Evolutionary conservation across 2,113 vertebrate species (phyloP).

Genomic region (Hydrolagus affinis): DNA sequence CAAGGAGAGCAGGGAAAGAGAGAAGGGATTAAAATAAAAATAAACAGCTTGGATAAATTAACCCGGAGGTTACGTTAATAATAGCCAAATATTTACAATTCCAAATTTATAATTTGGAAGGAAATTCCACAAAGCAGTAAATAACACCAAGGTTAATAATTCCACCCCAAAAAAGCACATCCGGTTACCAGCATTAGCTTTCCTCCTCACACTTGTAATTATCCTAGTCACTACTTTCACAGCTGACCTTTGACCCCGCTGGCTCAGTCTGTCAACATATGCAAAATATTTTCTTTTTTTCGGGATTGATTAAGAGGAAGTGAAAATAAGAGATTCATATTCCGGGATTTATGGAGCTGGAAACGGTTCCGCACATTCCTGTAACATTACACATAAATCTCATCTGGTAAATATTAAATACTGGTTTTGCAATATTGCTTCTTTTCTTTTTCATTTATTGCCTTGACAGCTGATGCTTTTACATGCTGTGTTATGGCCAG

Average conservation of each 20-base stretch:
- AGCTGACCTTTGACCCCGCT: slow-evolving; percentile 11
- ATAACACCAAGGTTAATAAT: not conserved
- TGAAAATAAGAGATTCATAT: slow-evolving; percentile 49
- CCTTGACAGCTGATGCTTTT: slow-evolving; percentile 42
- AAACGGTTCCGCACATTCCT: slow-evolving; percentile 69
- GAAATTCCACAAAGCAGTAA: not conserved
- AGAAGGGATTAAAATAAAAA: not conserved
- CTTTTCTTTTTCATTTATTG: slow-evolving; percentile 46
- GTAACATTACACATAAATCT: slow-evolving; percentile 68
- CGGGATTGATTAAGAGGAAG: slow-evolving; percentile 41
- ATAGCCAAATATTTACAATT: slow-evolving; percentile 24
- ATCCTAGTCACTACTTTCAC: not conserved
- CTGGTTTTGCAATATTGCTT: slow-evolving; percentile 61
- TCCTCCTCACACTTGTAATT: slow-evolving; percentile 20
- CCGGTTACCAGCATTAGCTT: slow-evolving; percentile 1
- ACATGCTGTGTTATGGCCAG: slow-evolving; percentile 36
- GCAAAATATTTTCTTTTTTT: slow-evolving; percentile 33
- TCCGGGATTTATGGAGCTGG: slow-evolving; percentile 68
- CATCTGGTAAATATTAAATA: slow-evolving; percentile 79
- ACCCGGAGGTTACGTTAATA: slow-evolving; percentile 9
- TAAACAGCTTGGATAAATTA: slow-evolving; percentile 28
- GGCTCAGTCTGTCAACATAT: slow-evolving; percentile 28
- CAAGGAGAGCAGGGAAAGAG: too few species aligned
- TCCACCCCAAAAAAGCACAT: not conserved
- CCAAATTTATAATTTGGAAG: not conserved